These are phyloP conservation scores for Megalops atlanticus DNA, from an alignment of 2,113 vertebrate species.

Conservation along the genomic window DNA sequence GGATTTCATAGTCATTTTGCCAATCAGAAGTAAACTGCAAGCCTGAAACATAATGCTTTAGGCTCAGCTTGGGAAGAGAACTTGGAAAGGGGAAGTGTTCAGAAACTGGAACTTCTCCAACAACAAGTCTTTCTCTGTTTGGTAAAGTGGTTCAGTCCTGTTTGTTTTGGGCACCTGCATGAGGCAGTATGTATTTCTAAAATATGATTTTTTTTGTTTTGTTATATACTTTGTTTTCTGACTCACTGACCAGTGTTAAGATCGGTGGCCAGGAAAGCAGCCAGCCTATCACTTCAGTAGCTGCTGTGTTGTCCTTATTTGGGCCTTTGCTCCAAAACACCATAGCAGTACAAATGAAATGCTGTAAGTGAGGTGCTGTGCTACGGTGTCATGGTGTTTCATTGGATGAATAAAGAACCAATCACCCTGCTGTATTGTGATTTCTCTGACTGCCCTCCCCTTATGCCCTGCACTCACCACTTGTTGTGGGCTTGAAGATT, in stretches of 20 bases:
- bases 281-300: neutral
- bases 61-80: neutral
- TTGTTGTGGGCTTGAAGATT: neutral
- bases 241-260: slow-evolving; percentile 39
- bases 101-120: neutral
- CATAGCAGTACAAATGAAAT: neutral
- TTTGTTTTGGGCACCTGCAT: slow-evolving; percentile 44
- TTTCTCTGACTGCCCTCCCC: neutral
- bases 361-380: neutral
- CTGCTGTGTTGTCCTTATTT: no score
- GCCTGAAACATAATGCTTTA: neutral
- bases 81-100: neutral
- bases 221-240: slow-evolving; percentile 42
- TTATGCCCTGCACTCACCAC: neutral
- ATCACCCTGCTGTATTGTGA: neutral
- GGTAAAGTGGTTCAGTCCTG: slow-evolving; percentile 19
- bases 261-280: slow-evolving; percentile 24
- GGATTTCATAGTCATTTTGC: slow-evolving; percentile 3
- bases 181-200: slow-evolving; percentile 10
- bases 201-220: slow-evolving; percentile 31
- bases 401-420: slow-evolving; percentile 23
- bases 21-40: neutral
- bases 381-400: neutral
- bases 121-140: slow-evolving; percentile 1
- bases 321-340: neutral